Evolutionary conservation across 2,113 vertebrate genomes (phyloP).

Genomic region (Elaphurus davidianus): DNA sequence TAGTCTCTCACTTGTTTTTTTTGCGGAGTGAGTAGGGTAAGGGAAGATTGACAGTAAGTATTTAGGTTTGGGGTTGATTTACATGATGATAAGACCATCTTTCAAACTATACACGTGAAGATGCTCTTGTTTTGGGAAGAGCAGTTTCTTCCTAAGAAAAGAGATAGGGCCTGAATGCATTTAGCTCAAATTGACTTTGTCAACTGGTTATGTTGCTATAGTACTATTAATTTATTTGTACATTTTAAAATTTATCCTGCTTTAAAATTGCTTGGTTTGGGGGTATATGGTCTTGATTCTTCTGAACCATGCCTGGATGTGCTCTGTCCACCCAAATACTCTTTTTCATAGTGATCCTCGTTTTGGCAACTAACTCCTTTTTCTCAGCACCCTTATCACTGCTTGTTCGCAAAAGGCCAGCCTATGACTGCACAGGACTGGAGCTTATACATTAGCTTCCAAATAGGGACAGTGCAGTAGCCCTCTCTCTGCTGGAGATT

Average conservation of each 20-base stretch:
- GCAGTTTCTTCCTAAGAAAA: slow-evolving; percentile 35
- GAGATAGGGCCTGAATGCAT: background rate
- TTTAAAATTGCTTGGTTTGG: background rate
- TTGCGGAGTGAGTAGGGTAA: background rate
- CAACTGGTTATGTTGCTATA: background rate
- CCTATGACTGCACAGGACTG: background rate
- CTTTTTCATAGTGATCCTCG: background rate
- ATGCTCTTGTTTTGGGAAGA: background rate
- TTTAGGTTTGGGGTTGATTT: background rate
- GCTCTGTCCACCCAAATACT: background rate
- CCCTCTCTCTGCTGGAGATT: background rate
- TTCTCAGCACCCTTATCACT: background rate
- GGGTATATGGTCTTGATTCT: background rate
- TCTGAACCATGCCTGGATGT: background rate
- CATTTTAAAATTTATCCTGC: background rate
- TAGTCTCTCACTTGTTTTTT: background rate
- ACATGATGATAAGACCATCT: background rate
- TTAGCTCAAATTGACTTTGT: background rate
- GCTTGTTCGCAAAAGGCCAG: background rate
- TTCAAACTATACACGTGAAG: background rate
- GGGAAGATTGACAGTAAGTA: background rate
- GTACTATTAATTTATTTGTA: background rate
- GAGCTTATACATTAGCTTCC: background rate
- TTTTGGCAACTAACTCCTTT: background rate
- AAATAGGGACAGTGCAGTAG: background rate